Conservation (phyloP, 2,888 invertebrate species). For the Philonicus albiceps region DNA sequence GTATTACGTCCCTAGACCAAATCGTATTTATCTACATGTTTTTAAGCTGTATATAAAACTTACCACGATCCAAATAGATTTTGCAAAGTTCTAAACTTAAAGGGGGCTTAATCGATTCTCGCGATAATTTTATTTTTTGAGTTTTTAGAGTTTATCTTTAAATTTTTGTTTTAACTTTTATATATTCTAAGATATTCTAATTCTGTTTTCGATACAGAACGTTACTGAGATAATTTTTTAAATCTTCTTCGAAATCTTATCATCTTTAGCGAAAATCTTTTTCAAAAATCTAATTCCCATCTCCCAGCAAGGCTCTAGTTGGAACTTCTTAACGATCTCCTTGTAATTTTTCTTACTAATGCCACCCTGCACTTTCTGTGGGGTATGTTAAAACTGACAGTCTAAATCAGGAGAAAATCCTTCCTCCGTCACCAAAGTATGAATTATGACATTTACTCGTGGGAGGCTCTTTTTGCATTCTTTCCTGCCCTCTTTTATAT, state of each 20-base stretch:
- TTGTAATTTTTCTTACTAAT: background rate
- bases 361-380: background rate
- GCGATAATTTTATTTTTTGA: too few relatives aligned
- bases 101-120: too few relatives aligned
- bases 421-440: constrained; percentile 13
- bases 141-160: too few relatives aligned
- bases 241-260: background rate
- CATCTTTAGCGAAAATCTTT: background rate
- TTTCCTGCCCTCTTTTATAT: constrained; percentile 2
- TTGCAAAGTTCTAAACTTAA: too few relatives aligned
- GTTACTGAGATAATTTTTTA: too few relatives aligned
- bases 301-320: background rate
- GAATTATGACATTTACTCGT: constrained; percentile 33
- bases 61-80: too few relatives aligned
- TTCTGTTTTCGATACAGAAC: too few relatives aligned
- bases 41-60: too few relatives aligned
- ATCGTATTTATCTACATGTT: too few relatives aligned
- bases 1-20: background rate
- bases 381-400: background rate
- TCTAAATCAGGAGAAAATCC: constrained; percentile 13
- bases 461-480: constrained; percentile 15
- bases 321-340: background rate
- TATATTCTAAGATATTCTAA: too few relatives aligned
- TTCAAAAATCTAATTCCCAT: background rate
- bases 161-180: too few relatives aligned